These are phyloP conservation scores for Pedicia rivosa DNA, from an alignment of 2,888 invertebrate species.

Conservation along the genomic window DNA sequence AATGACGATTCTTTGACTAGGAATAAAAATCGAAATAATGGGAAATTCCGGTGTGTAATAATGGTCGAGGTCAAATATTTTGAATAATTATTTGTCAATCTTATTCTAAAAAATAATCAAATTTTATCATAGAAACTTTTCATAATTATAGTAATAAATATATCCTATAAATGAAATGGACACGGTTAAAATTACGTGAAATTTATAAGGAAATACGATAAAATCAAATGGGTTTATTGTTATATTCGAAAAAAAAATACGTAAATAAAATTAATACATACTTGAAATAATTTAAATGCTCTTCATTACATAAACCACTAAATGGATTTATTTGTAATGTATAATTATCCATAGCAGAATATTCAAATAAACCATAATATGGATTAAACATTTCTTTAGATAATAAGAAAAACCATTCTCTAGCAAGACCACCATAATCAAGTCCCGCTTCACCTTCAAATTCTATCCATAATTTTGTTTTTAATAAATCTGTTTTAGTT, in stretches of 20 bases:
- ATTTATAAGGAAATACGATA: not conserved
- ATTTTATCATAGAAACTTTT: too few relatives aligned
- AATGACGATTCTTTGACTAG: too few relatives aligned
- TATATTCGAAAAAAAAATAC: conserved; percentile 1
- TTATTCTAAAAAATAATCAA: too few relatives aligned
- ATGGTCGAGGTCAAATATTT: too few relatives aligned
- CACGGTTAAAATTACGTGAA: not conserved
- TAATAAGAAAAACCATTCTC: conserved; percentile 97
- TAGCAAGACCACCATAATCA: conserved; percentile 91
- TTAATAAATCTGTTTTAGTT: conserved; percentile 77
- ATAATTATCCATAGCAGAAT: conserved; percentile 99
- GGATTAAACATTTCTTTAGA: conserved; percentile 99
- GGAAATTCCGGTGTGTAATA: too few relatives aligned
- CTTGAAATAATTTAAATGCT: conserved; percentile 95
- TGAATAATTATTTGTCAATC: too few relatives aligned
- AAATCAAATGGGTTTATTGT: not conserved
- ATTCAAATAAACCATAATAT: conserved; percentile 97
- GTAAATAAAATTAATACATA: conserved; percentile 14
- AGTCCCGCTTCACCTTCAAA: conserved; percentile 93
- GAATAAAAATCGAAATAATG: not conserved
- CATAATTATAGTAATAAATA: too few relatives aligned
- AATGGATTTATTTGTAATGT: conserved; percentile 97
- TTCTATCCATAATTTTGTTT: conserved; percentile 97
- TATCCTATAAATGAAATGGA: too few relatives aligned
- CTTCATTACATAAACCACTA: conserved; percentile 94